A percentile compares a stretch with the other conserved stretches of the same genome.
Evolutionary conservation across 2,888 invertebrate genomes (phyloP).

Genomic region (Lydus trimaculatus): DNA sequence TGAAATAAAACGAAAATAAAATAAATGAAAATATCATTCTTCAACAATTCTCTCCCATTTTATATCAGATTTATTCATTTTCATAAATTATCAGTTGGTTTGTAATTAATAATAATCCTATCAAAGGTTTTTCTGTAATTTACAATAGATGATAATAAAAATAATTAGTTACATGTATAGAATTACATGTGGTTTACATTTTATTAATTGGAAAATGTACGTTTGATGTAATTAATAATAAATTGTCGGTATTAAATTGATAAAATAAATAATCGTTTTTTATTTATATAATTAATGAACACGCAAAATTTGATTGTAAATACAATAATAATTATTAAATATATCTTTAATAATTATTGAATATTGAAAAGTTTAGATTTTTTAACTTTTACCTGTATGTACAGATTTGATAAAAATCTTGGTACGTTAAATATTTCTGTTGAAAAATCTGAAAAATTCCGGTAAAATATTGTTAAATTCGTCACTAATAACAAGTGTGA

Average conservation of each 20-base stretch:
- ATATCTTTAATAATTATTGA: background rate
- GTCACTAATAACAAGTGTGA: background rate
- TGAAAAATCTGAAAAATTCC: background rate
- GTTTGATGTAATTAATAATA: background rate
- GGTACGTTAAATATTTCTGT: background rate
- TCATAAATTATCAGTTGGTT: background rate
- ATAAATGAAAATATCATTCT: background rate
- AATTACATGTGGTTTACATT: background rate
- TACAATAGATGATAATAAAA: background rate
- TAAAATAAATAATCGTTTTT: slow-evolving; percentile 1
- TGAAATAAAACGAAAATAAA: slow-evolving; percentile 3
- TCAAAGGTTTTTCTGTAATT: background rate
- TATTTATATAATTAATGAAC: background rate
- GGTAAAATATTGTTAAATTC: background rate
- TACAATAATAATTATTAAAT: background rate
- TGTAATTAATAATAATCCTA: background rate
- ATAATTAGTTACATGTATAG: background rate
- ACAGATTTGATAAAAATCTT: background rate
- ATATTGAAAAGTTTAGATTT: background rate
- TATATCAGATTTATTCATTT: background rate
- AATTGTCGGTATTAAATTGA: background rate
- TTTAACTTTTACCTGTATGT: background rate
- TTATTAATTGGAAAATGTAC: background rate
- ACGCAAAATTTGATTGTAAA: slow-evolving; percentile 4
- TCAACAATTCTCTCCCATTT: background rate